Percentiles rank a stretch among this genome's conserved stretches.
Conservation (phyloP, 2,888 invertebrate genomes). For the Acronicta aceris region DNA sequence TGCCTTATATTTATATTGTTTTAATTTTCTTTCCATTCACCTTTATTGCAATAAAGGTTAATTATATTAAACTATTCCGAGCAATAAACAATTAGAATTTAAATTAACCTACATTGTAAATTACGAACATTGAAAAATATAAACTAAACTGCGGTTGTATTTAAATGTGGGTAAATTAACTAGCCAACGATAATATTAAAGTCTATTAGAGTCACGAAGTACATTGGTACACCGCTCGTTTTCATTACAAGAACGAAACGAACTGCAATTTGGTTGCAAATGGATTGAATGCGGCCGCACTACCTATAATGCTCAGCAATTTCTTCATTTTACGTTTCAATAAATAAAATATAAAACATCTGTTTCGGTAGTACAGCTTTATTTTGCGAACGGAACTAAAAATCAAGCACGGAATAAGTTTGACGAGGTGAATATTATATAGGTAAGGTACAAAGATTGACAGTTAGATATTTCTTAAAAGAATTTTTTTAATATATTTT, state of each 20-base stretch:
- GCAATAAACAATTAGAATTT: slow-evolving; percentile 40
- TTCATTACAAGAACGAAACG: slow-evolving; percentile 79
- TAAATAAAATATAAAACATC: slow-evolving; percentile 50
- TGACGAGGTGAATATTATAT: too few species aligned
- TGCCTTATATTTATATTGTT: neutral
- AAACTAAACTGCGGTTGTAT: slow-evolving; percentile 40
- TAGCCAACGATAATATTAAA: slow-evolving; percentile 68
- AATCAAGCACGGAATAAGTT: too few species aligned
- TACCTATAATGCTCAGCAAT: slow-evolving; percentile 67
- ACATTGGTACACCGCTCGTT: slow-evolving; percentile 67
- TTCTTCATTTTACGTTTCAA: slow-evolving; percentile 74
- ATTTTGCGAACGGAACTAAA: slow-evolving; percentile 6
- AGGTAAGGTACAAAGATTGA: too few species aligned
- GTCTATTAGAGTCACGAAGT: slow-evolving; percentile 79
- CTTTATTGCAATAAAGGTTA: slow-evolving; percentile 9
- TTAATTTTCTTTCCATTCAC: slow-evolving; percentile 3
- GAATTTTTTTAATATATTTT: too few species aligned
- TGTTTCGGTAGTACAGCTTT: slow-evolving; percentile 18
- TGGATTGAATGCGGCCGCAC: slow-evolving; percentile 72
- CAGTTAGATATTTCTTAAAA: too few species aligned
- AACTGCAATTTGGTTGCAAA: slow-evolving; percentile 81
- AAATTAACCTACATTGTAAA: slow-evolving; percentile 47
- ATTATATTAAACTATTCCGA: slow-evolving; percentile 22
- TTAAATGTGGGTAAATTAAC: slow-evolving; percentile 64
- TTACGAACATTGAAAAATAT: slow-evolving; percentile 46